Base-by-base conservation (phyloP, 2,888 invertebrate species). In the Drosophila koepferae region DNA sequence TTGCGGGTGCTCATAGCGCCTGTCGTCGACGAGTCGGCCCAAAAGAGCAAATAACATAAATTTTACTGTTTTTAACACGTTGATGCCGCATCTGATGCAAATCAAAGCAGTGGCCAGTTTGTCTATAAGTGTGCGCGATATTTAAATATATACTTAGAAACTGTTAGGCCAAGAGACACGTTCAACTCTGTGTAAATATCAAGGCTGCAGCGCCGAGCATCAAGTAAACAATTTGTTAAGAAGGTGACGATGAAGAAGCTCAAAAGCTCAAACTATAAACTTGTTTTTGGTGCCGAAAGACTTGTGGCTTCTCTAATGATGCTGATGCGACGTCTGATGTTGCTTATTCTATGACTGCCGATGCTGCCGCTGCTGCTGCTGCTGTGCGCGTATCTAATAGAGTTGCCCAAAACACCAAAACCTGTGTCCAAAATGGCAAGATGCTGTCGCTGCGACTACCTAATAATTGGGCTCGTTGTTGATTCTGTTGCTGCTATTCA, bases 111-210 rank as follows among this genome's bases (percentile, higher is more conserved):
- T 72, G 71, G 72, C 64, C 72, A 79, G 69, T 54, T 36, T 60
- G 62, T 59, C 46, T 53, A 48, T 40, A 54, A 43, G 56, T 58
- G 40, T 18, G 54, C 48, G 56, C 60, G 62, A 69, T 79, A 76
- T 73, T 73, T 72, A 81, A 72, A 73, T 86, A 65, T 38, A 38
- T 23, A 55, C 63, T 58, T 66, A 81, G 80, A 81, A 74, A 68
- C 74, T 71, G 76, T 60, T 31, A 16, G 54, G 46, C 67, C 34
- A 18, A 48, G 23, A 63, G 44, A 74, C 62, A 55, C 48, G 77
- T 77, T 85, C 77, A 72, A 78, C 86, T 80, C 73, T 79, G 68
- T 89, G 89, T 89, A 89, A 85, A 85, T 85, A 89, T 85, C 85
- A 85, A 85, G 85, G 85, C 85, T 80, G 41, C 34, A 54, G 38